These are phyloP conservation scores for Alces alces DNA, from an alignment of 2,113 vertebrate genomes.

Conservation along the genomic window DNA sequence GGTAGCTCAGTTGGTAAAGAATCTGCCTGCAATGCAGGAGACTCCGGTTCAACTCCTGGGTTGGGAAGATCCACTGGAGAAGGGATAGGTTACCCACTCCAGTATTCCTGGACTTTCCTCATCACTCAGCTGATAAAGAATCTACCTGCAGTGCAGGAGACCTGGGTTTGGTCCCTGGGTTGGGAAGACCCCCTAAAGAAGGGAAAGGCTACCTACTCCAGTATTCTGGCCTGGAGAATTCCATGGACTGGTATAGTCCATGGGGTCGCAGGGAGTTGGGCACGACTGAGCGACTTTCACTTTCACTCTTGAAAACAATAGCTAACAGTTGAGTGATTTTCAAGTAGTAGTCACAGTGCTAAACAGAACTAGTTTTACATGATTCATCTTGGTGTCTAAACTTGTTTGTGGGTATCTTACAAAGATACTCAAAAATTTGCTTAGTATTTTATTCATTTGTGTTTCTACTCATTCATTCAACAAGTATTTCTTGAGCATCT, in stretches of 20 bases:
- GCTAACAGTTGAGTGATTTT: not conserved
- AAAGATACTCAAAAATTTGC: not conserved
- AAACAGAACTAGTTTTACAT: not conserved
- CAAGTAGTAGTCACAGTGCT: not conserved
- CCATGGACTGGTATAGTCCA: not conserved
- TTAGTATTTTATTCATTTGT: not conserved
- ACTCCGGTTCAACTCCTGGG: not conserved
- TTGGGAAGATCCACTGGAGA: not conserved
- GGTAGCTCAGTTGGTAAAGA: not conserved
- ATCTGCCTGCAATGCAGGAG: not conserved
- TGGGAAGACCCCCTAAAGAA: not conserved
- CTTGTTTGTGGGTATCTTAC: not conserved
- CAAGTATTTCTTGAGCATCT: not conserved
- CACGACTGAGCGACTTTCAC: not conserved
- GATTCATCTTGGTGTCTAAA: not conserved
- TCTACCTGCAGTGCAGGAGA: fast-evolving
- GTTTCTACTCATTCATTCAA: not conserved
- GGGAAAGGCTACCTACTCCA: not conserved
- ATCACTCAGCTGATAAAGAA: not conserved
- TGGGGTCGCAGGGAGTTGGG: fast-evolving
- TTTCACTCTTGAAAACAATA: not conserved
- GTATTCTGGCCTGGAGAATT: not conserved
- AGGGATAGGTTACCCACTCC: not conserved
- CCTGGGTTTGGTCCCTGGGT: not conserved
- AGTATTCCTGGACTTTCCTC: not conserved